Evolutionary conservation across 2,113 vertebrate species (phyloP).

Genomic region (Bos indicus): DNA sequence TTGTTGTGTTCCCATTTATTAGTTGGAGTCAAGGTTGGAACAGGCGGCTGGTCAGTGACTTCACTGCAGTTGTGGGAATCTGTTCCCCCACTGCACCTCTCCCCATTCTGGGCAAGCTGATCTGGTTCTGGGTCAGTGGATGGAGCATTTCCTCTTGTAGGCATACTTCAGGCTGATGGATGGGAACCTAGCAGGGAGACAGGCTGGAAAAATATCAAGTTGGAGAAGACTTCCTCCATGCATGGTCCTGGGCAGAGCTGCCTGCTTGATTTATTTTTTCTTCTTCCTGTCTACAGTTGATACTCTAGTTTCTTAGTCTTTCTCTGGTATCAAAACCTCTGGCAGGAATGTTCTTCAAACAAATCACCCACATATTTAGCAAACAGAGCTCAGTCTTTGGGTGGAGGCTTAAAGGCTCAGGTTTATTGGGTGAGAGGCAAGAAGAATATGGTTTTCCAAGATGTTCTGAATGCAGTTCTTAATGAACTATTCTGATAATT

Average conservation of each 20-base stretch:
- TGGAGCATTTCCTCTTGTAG: neutral
- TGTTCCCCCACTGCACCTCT: neutral
- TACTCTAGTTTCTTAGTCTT: neutral
- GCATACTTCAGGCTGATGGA: neutral
- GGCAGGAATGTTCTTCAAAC: neutral
- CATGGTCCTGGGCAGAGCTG: neutral
- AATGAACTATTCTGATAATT: neutral
- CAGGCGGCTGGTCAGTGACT: neutral
- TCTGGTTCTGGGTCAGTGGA: neutral
- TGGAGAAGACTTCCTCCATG: neutral
- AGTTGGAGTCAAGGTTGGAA: neutral
- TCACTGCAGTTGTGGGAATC: neutral
- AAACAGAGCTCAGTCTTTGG: neutral
- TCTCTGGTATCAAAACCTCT: neutral
- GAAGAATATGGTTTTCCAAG: neutral
- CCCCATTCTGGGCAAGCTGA: neutral
- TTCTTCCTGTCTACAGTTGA: neutral
- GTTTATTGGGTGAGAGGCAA: neutral
- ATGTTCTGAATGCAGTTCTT: neutral
- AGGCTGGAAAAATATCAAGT: neutral
- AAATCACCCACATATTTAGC: neutral
- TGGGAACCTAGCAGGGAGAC: neutral
- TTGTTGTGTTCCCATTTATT: neutral
- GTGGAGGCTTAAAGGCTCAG: neutral
- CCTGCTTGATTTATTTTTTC: neutral